A percentile compares a stretch with the other conserved stretches of the same genome.
Evolutionary conservation across 2,113 vertebrate genomes (phyloP).

Genomic region (Forbesichthys papilliferus): DNA sequence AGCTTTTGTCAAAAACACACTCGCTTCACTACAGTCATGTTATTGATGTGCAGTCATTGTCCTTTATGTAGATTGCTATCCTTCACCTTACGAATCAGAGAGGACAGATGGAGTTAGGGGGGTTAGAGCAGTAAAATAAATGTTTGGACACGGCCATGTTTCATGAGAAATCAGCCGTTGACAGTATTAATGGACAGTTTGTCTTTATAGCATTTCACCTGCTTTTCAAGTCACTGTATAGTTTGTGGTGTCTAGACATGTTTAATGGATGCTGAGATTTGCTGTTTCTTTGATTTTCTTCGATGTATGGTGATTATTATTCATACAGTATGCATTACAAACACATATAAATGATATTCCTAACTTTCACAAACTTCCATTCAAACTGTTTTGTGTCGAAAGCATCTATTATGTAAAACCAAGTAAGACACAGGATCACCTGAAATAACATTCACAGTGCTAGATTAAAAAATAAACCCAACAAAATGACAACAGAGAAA

Average conservation of each 20-base stretch:
- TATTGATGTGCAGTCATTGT: constrained; percentile 9
- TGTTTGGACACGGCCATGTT: neutral
- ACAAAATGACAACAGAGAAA: constrained; percentile 43
- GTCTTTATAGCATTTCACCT: constrained; percentile 4
- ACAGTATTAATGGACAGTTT: constrained; percentile 11
- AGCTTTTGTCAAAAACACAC: constrained; percentile 19
- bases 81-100: constrained; percentile 21
- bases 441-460: constrained; percentile 76
- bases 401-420: constrained; percentile 45
- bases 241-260: neutral
- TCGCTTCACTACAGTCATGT: constrained; percentile 4
- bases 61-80: neutral
- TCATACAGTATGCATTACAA: neutral
- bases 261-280: neutral
- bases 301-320: neutral
- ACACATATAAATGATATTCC: constrained; percentile 1
- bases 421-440: constrained; percentile 52
- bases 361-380: constrained; percentile 25
- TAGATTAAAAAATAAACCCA: constrained; percentile 46
- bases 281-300: neutral
- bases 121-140: constrained; percentile 5
- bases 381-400: constrained; percentile 23
- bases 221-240: constrained; percentile 18
- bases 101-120: constrained; percentile 5
- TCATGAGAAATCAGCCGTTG: neutral